Conservation (phyloP, 2,888 invertebrate genomes). For the Drosophila merina region DNA sequence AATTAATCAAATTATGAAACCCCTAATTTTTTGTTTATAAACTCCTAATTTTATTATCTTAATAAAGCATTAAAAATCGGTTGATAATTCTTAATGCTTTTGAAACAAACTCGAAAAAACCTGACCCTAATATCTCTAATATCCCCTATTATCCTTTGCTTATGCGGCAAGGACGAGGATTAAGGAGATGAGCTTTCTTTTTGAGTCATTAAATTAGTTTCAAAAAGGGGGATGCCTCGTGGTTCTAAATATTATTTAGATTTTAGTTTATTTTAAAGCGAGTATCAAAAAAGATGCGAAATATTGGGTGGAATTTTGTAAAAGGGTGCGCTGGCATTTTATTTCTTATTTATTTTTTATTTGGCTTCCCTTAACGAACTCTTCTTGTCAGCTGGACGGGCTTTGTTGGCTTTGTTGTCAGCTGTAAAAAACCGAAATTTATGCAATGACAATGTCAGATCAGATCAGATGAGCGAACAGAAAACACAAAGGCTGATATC, state of each 20-base stretch:
- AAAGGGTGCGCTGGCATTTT: slow-evolving; percentile 5
- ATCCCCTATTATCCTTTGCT: neutral
- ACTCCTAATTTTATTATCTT: neutral
- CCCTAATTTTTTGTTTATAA: neutral
- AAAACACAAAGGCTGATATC: neutral
- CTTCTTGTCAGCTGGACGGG: slow-evolving; percentile 41
- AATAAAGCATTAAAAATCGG: neutral
- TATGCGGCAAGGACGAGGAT: neutral
- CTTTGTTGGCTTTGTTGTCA: slow-evolving; percentile 57
- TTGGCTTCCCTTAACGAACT: slow-evolving; percentile 37
- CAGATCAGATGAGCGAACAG: slow-evolving; percentile 35
- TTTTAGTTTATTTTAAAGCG: neutral
- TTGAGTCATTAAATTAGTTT: neutral
- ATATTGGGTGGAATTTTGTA: slow-evolving; percentile 4
- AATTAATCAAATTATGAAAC: no score
- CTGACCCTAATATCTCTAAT: neutral
- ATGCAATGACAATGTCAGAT: slow-evolving; percentile 66
- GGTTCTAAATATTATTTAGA: neutral
- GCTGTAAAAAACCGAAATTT: slow-evolving; percentile 67
- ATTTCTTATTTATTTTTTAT: slow-evolving; percentile 35
- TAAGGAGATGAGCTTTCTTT: neutral
- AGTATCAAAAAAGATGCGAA: neutral
- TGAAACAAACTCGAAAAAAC: neutral
- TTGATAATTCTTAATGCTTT: neutral
- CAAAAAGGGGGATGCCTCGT: neutral